These are phyloP conservation scores for Rhizoglyphus robini DNA, from an alignment of 1,140 invertebrate species.

Conservation along the genomic window DNA sequence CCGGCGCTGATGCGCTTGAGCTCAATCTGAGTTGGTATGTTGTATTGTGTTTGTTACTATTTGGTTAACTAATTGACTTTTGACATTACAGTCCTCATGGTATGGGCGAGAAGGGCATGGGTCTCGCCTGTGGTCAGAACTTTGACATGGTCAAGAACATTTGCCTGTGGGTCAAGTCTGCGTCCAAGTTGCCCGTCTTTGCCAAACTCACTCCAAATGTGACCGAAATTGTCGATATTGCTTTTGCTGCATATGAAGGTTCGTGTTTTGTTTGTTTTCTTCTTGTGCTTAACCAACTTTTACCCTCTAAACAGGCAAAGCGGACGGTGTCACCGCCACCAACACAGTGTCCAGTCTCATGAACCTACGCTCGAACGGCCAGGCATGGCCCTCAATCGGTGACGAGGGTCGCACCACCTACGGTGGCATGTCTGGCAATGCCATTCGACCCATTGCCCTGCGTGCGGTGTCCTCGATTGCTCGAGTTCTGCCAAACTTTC, in stretches of 20 bases:
- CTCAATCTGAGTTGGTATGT: conserved; percentile 69
- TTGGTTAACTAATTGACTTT: not conserved
- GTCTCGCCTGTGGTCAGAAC: conserved; percentile 88
- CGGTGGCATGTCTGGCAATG: conserved; percentile 90
- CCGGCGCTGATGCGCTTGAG: conserved; percentile 87
- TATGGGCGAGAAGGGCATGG: conserved; percentile 96
- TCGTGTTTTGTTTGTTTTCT: not conserved
- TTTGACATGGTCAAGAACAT: conserved; percentile 68
- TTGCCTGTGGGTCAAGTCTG: conserved; percentile 68
- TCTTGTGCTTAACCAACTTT: not conserved
- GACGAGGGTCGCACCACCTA: conserved; percentile 70
- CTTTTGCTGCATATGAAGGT: conserved; percentile 52
- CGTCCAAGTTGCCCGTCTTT: conserved; percentile 90
- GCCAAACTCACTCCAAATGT: conserved; percentile 96
- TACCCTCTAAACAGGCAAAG: conserved; percentile 52
- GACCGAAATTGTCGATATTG: conserved; percentile 77
- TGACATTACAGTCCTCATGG: conserved; percentile 63
- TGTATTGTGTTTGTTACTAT: no score
- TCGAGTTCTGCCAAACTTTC: conserved; percentile 64
- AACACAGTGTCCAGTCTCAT: conserved; percentile 91
- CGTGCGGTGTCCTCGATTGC: conserved; percentile 74
- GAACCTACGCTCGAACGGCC: conserved; percentile 60
- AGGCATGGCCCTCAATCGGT: conserved; percentile 82
- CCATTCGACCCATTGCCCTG: conserved; percentile 79
- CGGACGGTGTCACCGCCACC: conserved; percentile 89